phyloP scores from a whole-genome alignment of 2,888 invertebrate species.

The Palloptera scutellata region DNA sequence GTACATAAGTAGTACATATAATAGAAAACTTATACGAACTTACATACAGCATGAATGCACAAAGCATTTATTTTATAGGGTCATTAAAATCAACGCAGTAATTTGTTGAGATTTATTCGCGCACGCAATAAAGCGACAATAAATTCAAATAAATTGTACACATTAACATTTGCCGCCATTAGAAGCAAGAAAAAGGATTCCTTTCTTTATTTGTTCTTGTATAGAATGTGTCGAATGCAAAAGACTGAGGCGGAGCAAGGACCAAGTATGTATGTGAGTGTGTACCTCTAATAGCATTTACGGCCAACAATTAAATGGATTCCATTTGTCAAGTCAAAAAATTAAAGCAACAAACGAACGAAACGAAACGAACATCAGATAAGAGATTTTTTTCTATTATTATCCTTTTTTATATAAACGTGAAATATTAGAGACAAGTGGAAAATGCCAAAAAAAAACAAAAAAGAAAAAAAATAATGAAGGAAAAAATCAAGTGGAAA shows the following conservation, averaged over 20 bases:
- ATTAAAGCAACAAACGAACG: conserved; percentile 22
- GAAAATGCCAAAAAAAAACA: conserved; percentile 11
- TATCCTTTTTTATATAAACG: conserved; percentile 27
- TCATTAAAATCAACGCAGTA: conserved; percentile 42
- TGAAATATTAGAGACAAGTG: conserved; percentile 24
- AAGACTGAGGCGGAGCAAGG: too few relatives aligned
- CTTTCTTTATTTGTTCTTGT: neutral
- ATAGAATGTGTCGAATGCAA: neutral
- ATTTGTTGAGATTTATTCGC: conserved; percentile 45
- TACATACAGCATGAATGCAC: too few relatives aligned
- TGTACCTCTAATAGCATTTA: conserved; percentile 36
- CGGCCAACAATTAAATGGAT: conserved; percentile 51
- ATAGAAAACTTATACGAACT: too few relatives aligned
- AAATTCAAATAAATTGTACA: conserved; percentile 38
- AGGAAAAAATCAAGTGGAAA: conserved; percentile 4
- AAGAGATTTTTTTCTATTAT: conserved; percentile 23
- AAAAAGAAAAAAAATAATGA: conserved; percentile 3
- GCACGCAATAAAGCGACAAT: conserved; percentile 43
- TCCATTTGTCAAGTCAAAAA: conserved; percentile 42
- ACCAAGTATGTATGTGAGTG: neutral
- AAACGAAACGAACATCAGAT: conserved; percentile 29
- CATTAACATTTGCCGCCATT: conserved; percentile 21
- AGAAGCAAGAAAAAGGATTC: neutral
- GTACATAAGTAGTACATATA: too few relatives aligned
- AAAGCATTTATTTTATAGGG: conserved; percentile 33